Evolutionary conservation across 2,797 vertebrate species (phyloP).

Genomic region (Erithacus rubecula): DNA sequence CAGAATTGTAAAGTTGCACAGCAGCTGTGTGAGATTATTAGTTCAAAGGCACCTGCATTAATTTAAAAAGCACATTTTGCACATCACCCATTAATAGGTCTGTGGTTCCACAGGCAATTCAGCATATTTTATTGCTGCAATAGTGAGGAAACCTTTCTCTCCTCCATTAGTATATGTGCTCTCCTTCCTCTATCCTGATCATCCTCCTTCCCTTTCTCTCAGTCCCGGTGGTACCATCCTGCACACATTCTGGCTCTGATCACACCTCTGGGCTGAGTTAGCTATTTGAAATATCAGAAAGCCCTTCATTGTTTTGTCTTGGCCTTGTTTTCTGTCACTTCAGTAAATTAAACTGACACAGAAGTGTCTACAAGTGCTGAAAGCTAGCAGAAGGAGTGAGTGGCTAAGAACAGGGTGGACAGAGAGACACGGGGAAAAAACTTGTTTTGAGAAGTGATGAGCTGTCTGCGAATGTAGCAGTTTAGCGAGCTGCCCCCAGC

Average conservation of each 20-base stretch:
- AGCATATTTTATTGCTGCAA: background rate
- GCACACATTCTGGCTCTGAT: background rate
- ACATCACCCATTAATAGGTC: background rate
- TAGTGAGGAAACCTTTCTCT: background rate
- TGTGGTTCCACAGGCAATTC: background rate
- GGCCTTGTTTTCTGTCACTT: background rate
- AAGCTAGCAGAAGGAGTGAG: background rate
- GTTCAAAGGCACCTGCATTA: background rate
- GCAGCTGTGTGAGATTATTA: background rate
- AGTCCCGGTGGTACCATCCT: background rate
- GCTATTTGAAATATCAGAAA: background rate
- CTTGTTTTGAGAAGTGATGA: background rate
- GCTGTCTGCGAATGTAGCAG: background rate
- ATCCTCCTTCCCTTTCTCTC: background rate
- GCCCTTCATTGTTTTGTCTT: background rate
- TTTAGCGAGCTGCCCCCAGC: background rate
- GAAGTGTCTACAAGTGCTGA: background rate
- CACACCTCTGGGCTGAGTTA: background rate
- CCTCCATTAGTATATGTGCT: background rate
- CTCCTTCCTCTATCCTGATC: background rate
- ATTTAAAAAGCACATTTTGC: background rate
- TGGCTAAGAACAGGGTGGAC: background rate
- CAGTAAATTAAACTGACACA: background rate
- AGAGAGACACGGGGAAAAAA: background rate
- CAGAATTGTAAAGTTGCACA: rapidly evolving